Evolutionary conservation across 2,797 vertebrate genomes (phyloP).

Genomic region (Lacerta bilineata): DNA sequence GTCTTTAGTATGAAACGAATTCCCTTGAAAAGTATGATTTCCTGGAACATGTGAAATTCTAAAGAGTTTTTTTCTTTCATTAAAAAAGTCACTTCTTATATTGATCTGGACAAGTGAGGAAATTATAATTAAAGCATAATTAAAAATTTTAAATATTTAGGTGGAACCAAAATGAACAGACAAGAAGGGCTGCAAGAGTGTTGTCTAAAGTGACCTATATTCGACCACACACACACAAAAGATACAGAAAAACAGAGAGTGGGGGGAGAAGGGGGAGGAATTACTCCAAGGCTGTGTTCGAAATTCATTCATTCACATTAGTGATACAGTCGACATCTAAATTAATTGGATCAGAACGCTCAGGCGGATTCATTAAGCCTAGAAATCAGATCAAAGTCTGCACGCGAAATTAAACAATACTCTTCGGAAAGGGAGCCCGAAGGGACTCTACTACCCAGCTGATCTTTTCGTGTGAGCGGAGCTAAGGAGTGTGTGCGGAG

Average conservation of each 20-base stretch:
- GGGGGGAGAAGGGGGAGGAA: neutral
- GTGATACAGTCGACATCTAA: neutral
- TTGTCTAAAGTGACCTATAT: neutral
- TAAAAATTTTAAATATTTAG: neutral
- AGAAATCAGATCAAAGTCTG: neutral
- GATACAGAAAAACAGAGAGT: fast-evolving
- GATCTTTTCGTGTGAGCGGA: neutral
- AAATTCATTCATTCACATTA: neutral
- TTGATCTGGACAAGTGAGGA: neutral
- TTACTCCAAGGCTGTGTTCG: neutral
- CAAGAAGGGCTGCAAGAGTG: neutral
- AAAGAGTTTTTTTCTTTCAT: neutral
- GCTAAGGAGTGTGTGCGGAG: neutral
- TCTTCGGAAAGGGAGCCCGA: neutral
- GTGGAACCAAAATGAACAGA: neutral
- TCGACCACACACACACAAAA: neutral
- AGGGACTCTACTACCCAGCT: neutral
- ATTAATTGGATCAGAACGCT: neutral
- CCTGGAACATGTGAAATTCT: neutral
- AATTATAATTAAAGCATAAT: neutral
- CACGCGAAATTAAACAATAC: neutral
- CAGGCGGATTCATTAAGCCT: neutral
- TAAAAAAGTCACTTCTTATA: neutral
- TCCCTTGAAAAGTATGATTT: neutral
- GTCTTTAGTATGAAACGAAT: neutral